phyloP scores from a whole-genome alignment of 2,888 invertebrate species.

The Macrophya annulata region DNA sequence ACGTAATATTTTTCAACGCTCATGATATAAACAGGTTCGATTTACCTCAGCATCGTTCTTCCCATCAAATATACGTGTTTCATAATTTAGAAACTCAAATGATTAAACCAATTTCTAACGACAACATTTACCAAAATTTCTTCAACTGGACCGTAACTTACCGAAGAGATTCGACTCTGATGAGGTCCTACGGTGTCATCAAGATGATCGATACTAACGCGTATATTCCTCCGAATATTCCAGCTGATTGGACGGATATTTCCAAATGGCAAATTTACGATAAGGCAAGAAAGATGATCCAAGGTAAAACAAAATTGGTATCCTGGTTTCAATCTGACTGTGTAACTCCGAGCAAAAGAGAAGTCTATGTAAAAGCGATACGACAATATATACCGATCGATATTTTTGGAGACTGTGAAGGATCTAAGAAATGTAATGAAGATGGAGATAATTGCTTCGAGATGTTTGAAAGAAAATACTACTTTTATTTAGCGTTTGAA shows the following conservation, averaged over 20 bases:
- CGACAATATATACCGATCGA: slow-evolving; percentile 67
- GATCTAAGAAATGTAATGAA: slow-evolving; percentile 40
- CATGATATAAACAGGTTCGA: not conserved
- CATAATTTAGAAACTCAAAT: slow-evolving; percentile 38
- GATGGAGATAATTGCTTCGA: not conserved
- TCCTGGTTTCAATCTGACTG: slow-evolving; percentile 77
- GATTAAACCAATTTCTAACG: not conserved
- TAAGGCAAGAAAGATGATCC: not conserved
- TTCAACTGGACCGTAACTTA: slow-evolving; percentile 45
- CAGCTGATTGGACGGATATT: slow-evolving; percentile 29
- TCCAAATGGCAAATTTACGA: not conserved
- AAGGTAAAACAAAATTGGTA: slow-evolving; percentile 67
- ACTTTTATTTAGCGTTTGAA: slow-evolving; percentile 28
- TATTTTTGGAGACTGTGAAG: slow-evolving; percentile 59
- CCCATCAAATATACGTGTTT: slow-evolving; percentile 56
- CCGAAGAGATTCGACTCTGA: slow-evolving; percentile 34
- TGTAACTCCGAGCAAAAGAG: slow-evolving; percentile 55
- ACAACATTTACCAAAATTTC: not conserved
- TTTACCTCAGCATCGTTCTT: slow-evolving; percentile 30
- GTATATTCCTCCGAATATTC: slow-evolving; percentile 18
- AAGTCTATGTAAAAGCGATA: slow-evolving; percentile 71
- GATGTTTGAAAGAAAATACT: slow-evolving; percentile 25
- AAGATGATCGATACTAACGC: not conserved
- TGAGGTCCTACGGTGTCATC: slow-evolving; percentile 25
- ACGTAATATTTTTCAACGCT: slow-evolving; percentile 53